Evolutionary conservation across 2,113 vertebrate species (phyloP), one percentile per base, ranked within the genome.

Genomic region (Aldabrachelys gigantea): DNA sequence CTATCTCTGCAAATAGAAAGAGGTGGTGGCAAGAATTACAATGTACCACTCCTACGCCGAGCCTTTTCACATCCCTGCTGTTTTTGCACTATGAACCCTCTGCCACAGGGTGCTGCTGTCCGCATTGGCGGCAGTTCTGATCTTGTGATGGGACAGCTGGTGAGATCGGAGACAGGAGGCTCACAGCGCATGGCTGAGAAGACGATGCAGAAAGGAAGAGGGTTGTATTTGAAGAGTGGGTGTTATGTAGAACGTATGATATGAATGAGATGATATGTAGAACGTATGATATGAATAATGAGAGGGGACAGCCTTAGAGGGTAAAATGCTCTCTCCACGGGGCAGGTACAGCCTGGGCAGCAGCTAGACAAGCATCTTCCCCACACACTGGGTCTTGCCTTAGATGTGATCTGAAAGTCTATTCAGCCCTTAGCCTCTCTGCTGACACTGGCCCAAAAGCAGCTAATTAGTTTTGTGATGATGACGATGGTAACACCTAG

Each of bases 1-100:
- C 62, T 35, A 49, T 49, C 89, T 92, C 97, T 98, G 94, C 91
- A 93, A 90, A 95, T 41, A 93, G 53, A 89, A 81, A 81, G 76
- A 0, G 0, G 10, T 50, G 75, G 2, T 5, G 21, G 50, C 79
- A 25, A 31, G 19, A 69, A 17, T 72, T 72, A 38, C 19, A 72
- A 72, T 59, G 19, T 44, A 22, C 5, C 17, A 2, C 69, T 41
- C 9, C 65, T 53, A 4, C 0, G 0, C 31, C 4, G 31, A 10
- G 12, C 13, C 79, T 10, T 1, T 16, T 50, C 69, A 44, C 24
- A 3, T 19, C 5, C 35, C 13, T n/a, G 16, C 35, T 72, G 24
- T 6, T 62, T 82, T 76, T 35, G 35, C 38, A 8, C 38, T 29
- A 50, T 62, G 16, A 24, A 2, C 62, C 53, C 84, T 44, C 76